Evolutionary conservation across 2,888 invertebrate genomes (phyloP), one percentile per base, ranked within the genome.

Genomic region (Alsophila aescularia): DNA sequence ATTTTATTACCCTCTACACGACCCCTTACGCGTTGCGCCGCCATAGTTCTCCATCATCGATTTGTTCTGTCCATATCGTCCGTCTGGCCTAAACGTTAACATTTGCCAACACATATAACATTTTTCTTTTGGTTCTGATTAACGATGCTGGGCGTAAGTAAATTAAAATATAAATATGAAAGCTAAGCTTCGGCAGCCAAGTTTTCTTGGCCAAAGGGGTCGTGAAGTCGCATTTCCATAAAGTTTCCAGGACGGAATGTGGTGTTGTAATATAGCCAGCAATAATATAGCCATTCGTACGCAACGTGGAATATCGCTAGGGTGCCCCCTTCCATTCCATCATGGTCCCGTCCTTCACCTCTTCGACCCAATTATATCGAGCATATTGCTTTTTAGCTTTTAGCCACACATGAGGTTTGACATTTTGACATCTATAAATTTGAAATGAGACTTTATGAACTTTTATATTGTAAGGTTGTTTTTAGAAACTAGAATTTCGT

Each of bases 1-100:
- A 88, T 88, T 90, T 89, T 90, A 90, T 86, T 83, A 81, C 83
- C 71, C 66, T 76, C 79, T 80, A 69, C 75, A 79, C 80, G 79
- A 82, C 81, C 84, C 85, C 81, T 74, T 65, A 66, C 70, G 65
- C 72, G 75, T 78, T 76, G 77, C 73, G 72, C 67, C 72, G 73
- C 67, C 73, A 73, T 73, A 76, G 67, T 73, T 67, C 72, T 75
- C 77, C 70, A 67, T 79, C 77, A 82, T 78, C 72, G 74, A 79
- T 81, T 82, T 76, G 73, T 77, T 72, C 39, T 47, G 18, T 56
- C 21, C 18, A 41, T 73, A 70, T 72, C 72, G 72, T 64, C 58
- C 18, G 35, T 47, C 27, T 52, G 42, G 43, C 8, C 40, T 40
- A 21, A 41, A 35, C 15, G 27, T 44, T 39, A 50, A 32, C 43